These are phyloP conservation scores for Pocota personata DNA, from an alignment of 2,888 invertebrate species.

Conservation along the genomic window DNA sequence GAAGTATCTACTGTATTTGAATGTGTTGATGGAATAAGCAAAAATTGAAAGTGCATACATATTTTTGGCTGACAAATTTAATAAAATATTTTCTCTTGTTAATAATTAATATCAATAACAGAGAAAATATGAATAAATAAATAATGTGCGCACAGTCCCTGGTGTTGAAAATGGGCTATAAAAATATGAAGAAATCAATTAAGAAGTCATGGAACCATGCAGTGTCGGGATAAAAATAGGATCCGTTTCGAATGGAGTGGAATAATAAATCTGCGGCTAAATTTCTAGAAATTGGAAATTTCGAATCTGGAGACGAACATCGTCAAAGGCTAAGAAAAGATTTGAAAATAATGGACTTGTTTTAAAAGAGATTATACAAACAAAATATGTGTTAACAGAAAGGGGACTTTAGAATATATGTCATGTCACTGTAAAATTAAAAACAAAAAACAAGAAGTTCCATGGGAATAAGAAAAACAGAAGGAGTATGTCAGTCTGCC, in stretches of 20 bases:
- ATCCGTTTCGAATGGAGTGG: neutral
- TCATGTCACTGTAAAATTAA: neutral
- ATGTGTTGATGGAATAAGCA: neutral
- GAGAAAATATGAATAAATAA: too few species aligned
- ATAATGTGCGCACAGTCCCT: neutral
- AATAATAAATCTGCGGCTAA: neutral
- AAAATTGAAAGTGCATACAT: neutral
- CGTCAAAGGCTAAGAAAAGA: neutral
- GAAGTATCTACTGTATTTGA: neutral
- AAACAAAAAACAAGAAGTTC: neutral
- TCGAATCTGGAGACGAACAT: neutral
- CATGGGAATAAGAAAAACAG: neutral
- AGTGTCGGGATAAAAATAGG: neutral
- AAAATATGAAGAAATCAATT: neutral
- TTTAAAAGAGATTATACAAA: neutral
- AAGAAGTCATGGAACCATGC: neutral
- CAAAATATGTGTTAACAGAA: neutral
- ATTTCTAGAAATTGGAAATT: neutral
- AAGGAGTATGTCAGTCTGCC: neutral
- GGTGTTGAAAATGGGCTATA: neutral
- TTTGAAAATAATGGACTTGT: neutral
- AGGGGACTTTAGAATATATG: neutral
- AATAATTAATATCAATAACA: neutral
- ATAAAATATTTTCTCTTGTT: neutral
- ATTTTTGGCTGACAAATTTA: neutral